Base-by-base conservation (phyloP, 2,888 invertebrate species). In the Torymus auratus region DNA sequence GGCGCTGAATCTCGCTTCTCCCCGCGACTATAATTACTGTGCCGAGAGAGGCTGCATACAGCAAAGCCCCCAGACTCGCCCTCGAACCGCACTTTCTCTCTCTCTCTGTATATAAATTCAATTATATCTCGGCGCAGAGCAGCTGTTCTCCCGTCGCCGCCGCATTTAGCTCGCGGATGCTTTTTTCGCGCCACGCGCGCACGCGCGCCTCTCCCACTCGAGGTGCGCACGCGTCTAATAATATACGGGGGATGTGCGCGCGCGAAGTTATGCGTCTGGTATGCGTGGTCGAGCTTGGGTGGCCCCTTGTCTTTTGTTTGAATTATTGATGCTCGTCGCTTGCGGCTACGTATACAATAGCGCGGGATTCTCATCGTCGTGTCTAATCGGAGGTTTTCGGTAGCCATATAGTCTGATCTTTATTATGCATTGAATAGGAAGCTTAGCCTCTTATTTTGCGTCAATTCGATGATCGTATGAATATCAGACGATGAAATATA, bases 51-150 rank as follows among this genome's bases (percentile, higher is more conserved):
- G 65, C 56, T 28, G 28, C 28, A 28, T 28, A 4, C 28, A 5
- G 28, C 7, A 28, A n/a, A n/a, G 11, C 7, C 1, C 23, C 15
- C 62, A 23, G 28, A 55, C 62, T 62, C 55, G 60, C 52, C 50
- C 20, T 71, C 14, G 28, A 28, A 61, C 65, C 56, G 20, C 56
- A 52, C 72, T 72, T 23, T 3, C 68, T 41, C 55, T 68, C 55
- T 7, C 70, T 28, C 62, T 28, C 15, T 11, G 56, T 53, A 23
- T 60, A 71, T 78, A 71, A 78, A 86, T 86, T 86, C 83, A 85
- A 85, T 86, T 86, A 86, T 68, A 83, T 71, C 62, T 69, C 73
- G 52, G 71, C 74, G 77, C 64, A n/a, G 69, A 68, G 64, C 67
- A 78, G 81, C 83, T 85, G 83, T 84, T 82, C 60, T 83, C 82